Evolutionary conservation across 2,888 invertebrate species (phyloP).

Genomic region (Noctua comes): DNA sequence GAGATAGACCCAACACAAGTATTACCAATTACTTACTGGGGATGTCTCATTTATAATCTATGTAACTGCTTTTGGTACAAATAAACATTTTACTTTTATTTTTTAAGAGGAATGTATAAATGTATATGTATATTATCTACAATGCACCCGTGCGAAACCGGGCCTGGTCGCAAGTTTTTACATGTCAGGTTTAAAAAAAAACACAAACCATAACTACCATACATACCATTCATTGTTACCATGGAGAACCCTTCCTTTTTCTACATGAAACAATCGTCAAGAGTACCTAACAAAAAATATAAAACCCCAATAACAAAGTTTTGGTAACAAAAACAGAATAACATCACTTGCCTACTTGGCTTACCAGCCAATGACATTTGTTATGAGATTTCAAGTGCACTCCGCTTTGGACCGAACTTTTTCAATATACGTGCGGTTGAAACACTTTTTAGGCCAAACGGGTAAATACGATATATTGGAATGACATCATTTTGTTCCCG

Average conservation of each 20-base stretch:
- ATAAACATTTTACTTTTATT: no score
- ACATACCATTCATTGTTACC: no score
- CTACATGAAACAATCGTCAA: neutral
- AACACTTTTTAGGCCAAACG: slow-evolving; percentile 45
- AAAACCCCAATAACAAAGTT: slow-evolving; percentile 28
- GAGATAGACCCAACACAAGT: no score
- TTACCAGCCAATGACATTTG: slow-evolving; percentile 30
- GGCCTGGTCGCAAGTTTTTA: no score
- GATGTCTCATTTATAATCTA: no score
- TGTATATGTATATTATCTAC: no score
- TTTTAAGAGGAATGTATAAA: no score
- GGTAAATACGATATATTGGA: neutral
- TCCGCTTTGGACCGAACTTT: slow-evolving; percentile 52
- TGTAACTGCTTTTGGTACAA: no score
- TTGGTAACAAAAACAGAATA: slow-evolving; percentile 21
- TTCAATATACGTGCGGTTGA: slow-evolving; percentile 51
- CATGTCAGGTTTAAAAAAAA: no score
- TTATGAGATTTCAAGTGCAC: slow-evolving; percentile 55
- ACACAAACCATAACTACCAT: no score
- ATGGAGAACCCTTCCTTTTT: neutral
- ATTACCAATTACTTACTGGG: no score
- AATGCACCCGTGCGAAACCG: no score
- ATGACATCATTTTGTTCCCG: neutral
- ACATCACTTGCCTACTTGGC: slow-evolving; percentile 19
- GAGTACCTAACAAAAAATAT: neutral